phyloP scores from a whole-genome alignment of 2,797 vertebrate species.

The Parauchenoglanis ngamensis region DNA sequence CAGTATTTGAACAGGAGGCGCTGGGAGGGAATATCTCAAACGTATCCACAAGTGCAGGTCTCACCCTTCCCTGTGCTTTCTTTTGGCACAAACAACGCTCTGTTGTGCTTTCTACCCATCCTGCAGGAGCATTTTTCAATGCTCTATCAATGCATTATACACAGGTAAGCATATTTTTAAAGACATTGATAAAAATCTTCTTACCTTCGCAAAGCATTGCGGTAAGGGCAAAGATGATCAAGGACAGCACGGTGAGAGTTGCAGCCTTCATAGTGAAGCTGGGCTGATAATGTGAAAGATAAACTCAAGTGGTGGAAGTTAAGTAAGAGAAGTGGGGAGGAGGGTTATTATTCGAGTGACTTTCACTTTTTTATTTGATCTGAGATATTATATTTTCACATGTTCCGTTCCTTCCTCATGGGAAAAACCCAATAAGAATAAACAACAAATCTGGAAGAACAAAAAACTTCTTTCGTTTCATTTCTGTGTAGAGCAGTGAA shows the following conservation, averaged over 20 bases:
- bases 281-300: neutral
- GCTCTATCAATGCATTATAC: neutral
- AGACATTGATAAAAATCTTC: neutral
- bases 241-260: conserved; percentile 33
- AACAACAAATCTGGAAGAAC: neutral
- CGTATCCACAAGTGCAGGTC: neutral
- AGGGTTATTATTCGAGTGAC: conserved; percentile 6
- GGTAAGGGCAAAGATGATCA: conserved; percentile 37
- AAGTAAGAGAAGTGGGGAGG: neutral
- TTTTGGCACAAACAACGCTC: conserved; percentile 50
- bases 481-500: neutral
- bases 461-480: neutral
- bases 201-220: conserved; percentile 48
- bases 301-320: neutral
- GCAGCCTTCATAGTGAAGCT: conserved; percentile 42
- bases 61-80: neutral
- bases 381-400: neutral
- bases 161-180: neutral
- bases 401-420: neutral
- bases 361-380: conserved; percentile 50
- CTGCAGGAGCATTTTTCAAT: conserved; percentile 20
- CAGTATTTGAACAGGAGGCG: conserved; percentile 44
- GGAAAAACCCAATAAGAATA: conserved; percentile 32
- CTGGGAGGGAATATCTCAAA: conserved; percentile 25
- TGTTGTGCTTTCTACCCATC: neutral